Conservation (phyloP, 2,888 invertebrate genomes). For the Caenorhabditis parvicauda region DNA sequence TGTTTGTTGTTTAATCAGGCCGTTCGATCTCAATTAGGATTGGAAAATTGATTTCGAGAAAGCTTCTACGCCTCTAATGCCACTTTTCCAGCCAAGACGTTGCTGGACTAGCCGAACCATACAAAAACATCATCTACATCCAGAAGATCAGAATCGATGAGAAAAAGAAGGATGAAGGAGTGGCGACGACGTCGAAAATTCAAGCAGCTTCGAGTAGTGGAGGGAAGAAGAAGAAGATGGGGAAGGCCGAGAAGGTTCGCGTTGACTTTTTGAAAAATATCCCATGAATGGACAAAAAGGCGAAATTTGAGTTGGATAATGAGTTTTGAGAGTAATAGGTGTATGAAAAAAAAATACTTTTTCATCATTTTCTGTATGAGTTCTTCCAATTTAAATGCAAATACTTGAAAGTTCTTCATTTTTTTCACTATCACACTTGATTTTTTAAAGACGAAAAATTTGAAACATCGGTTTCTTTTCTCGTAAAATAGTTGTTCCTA, state of each 20-base stretch:
- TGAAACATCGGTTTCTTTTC: background rate
- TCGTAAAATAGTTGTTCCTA: background rate
- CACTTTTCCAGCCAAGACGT: constrained; percentile 25
- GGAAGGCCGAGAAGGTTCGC: constrained; percentile 38
- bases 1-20: too few species aligned
- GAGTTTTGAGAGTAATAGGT: background rate
- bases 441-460: background rate
- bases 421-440: background rate
- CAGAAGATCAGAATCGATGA: constrained; percentile 37
- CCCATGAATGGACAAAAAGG: too few species aligned
- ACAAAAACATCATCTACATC: constrained; percentile 34
- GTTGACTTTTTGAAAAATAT: too few species aligned
- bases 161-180: background rate
- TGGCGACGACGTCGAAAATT: constrained; percentile 3
- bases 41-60: too few species aligned
- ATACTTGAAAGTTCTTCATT: background rate
- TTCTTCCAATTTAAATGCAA: background rate
- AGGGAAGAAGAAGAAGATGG: constrained; percentile 42
- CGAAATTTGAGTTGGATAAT: background rate
- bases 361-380: background rate
- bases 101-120: constrained; percentile 14
- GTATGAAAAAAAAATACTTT: background rate
- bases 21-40: too few species aligned
- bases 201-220: constrained; percentile 7
- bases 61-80: too few species aligned